These are phyloP conservation scores for Agriopis leucophaearia DNA, from an alignment of 2,888 invertebrate genomes.

Conservation along the genomic window DNA sequence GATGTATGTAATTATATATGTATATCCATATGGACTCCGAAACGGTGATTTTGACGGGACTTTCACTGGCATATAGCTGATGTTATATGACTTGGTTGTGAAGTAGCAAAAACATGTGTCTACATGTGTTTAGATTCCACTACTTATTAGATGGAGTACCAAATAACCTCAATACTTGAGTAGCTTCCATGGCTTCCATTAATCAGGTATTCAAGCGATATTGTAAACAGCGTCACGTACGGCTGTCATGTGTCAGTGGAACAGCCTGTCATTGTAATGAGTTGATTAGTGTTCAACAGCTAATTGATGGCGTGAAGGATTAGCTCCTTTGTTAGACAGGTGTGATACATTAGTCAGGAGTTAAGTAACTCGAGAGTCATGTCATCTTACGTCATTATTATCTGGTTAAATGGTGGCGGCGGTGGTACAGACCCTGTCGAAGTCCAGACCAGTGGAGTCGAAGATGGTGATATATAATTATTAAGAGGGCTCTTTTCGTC, in stretches of 20 bases:
- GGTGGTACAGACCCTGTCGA: too few species aligned
- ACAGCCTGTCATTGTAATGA: conserved; percentile 21
- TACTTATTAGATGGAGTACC: background rate
- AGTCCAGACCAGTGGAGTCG: too few species aligned
- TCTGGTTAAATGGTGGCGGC: background rate
- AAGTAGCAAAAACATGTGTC: too few species aligned
- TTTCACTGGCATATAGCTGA: too few species aligned
- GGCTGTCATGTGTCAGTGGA: conserved; percentile 19
- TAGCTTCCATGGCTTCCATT: conserved; percentile 11
- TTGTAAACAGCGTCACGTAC: conserved; percentile 31
- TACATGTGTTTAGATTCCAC: too few species aligned
- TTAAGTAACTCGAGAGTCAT: background rate
- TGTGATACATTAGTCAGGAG: conserved; percentile 9
- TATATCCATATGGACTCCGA: too few species aligned
- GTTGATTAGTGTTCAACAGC: conserved; percentile 22
- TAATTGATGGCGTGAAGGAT: conserved; percentile 22
- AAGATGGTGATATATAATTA: too few species aligned
- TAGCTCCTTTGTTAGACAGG: conserved; percentile 23
- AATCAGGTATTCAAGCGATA: conserved; percentile 18
- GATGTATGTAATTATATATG: too few species aligned
- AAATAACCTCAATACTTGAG: conserved; percentile 5
- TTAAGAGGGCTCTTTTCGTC: too few species aligned
- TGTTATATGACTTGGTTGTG: too few species aligned
- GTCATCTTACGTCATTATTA: background rate
- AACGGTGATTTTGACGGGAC: too few species aligned